Conservation (phyloP, 92 coral and sea anemone genomes). For the Heliopora coerulea region DNA sequence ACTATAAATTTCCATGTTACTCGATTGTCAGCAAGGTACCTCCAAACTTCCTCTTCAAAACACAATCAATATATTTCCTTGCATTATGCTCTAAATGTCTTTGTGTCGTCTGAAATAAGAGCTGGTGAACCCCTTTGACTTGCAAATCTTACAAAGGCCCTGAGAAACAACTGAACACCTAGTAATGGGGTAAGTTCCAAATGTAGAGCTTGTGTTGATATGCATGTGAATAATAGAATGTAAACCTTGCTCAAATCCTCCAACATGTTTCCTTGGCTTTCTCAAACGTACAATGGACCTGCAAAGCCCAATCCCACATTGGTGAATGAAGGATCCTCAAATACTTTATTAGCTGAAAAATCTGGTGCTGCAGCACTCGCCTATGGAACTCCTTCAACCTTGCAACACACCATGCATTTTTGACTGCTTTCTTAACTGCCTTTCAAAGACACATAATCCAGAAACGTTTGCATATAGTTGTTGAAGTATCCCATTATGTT, state of each 20-base stretch:
- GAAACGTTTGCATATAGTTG: slow-evolving; percentile 34
- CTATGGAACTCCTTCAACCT: slow-evolving; percentile 13
- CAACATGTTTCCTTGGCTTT: not conserved
- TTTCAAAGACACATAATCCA: slow-evolving; percentile 41
- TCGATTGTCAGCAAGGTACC: slow-evolving; percentile 8
- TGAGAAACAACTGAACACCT: slow-evolving; percentile 17
- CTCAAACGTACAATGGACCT: slow-evolving; percentile 16
- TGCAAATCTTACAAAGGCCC: slow-evolving; percentile 18
- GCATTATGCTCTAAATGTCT: too few species aligned
- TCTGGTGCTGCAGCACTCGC: slow-evolving; percentile 13
- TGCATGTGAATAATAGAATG: slow-evolving; percentile 41
- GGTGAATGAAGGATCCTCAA: slow-evolving; percentile 35
- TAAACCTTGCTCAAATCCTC: slow-evolving; percentile 14
- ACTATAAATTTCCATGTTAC: slow-evolving; percentile 37
- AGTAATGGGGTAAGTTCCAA: slow-evolving; percentile 29
- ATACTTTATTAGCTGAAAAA: slow-evolving; percentile 28
- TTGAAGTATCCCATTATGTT: slow-evolving; percentile 35
- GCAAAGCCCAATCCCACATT: slow-evolving; percentile 37
- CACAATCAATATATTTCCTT: slow-evolving; percentile 22
- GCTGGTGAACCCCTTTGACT: not conserved
- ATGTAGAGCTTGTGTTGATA: slow-evolving; percentile 31
- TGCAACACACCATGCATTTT: slow-evolving; percentile 26
- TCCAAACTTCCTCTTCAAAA: slow-evolving; percentile 16
- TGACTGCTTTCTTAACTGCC: not conserved
- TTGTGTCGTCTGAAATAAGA: slow-evolving; percentile 44